These are phyloP conservation scores for Trachelus troglodyta DNA, from an alignment of 2,888 invertebrate species.

Conservation along the genomic window DNA sequence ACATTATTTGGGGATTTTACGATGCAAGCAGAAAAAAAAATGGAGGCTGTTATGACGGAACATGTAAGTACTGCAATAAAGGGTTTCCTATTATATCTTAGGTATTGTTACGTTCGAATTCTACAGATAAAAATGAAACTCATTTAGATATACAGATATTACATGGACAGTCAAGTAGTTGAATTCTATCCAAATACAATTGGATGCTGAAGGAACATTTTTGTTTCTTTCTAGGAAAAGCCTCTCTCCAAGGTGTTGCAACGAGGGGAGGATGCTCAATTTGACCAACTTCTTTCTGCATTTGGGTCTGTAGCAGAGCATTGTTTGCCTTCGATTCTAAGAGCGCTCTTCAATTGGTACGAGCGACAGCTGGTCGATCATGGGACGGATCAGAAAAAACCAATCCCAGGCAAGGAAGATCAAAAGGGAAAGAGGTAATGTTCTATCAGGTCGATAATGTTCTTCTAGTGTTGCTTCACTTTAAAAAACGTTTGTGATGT, in stretches of 20 bases:
- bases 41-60: constrained; percentile 94
- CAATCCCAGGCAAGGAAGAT: constrained; percentile 68
- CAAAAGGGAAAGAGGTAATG: constrained; percentile 71
- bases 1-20: constrained; percentile 96
- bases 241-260: constrained; percentile 95
- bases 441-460: background rate
- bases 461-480: no score
- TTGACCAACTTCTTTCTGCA: constrained; percentile 92
- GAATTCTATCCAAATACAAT: no score
- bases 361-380: constrained; percentile 84
- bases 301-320: constrained; percentile 97
- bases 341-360: constrained; percentile 95
- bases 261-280: constrained; percentile 94
- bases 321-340: constrained; percentile 93
- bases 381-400: constrained; percentile 70
- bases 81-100: background rate
- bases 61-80: constrained; percentile 69
- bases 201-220: no score
- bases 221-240: constrained; percentile 76
- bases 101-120: no score
- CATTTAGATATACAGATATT: no score
- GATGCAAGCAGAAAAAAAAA: constrained; percentile 92
- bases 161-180: no score
- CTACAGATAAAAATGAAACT: no score
- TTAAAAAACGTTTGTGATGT: background rate